These are phyloP conservation scores for Diarsia brunnea DNA, from an alignment of 2,888 invertebrate species.

Conservation along the genomic window DNA sequence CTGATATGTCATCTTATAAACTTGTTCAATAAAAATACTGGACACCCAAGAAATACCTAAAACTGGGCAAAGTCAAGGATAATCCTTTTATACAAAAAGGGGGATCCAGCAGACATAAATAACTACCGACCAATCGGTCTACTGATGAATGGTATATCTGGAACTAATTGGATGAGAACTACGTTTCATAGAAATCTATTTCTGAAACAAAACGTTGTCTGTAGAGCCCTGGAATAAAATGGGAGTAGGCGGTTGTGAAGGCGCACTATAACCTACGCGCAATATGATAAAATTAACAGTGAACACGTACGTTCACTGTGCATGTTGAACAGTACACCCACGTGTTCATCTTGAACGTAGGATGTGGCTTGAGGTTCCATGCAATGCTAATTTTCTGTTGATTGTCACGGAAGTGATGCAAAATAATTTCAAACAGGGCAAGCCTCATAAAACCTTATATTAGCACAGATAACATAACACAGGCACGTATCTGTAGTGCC, in stretches of 20 bases:
- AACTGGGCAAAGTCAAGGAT: too few relatives aligned
- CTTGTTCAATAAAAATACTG: too few relatives aligned
- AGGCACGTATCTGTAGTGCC: not conserved
- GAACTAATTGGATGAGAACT: not conserved
- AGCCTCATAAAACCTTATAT: not conserved
- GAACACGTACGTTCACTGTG: too few relatives aligned
- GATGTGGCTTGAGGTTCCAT: not conserved
- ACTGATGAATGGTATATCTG: not conserved
- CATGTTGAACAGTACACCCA: too few relatives aligned
- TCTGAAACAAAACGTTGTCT: constrained; percentile 1
- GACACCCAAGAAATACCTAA: too few relatives aligned
- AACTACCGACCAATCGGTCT: too few relatives aligned
- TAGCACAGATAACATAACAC: too few relatives aligned
- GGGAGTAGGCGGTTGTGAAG: constrained; percentile 18
- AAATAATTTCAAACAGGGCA: not conserved
- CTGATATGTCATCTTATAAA: too few relatives aligned
- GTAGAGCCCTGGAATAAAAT: not conserved
- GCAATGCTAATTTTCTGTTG: not conserved
- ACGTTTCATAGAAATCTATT: constrained; percentile 30
- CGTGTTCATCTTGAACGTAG: too few relatives aligned
- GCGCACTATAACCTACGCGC: not conserved
- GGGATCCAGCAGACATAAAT: too few relatives aligned
- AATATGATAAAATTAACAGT: not conserved
- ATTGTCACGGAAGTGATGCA: not conserved
- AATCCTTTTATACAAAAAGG: too few relatives aligned